These are phyloP conservation scores for Diplodus puntazzo DNA, from an alignment of 2,797 vertebrate species.

Conservation along the genomic window DNA sequence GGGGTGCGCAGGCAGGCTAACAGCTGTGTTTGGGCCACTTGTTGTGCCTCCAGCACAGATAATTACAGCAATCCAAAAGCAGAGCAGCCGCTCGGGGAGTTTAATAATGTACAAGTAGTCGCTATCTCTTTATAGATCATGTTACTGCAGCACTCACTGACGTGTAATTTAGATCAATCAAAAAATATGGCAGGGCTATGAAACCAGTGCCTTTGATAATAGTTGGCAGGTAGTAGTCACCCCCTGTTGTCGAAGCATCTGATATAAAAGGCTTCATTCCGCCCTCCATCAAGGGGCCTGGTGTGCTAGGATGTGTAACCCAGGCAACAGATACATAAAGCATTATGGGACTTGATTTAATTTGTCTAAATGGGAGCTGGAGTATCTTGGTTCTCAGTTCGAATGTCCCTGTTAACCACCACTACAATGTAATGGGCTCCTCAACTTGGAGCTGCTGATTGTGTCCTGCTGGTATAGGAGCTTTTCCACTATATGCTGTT, in stretches of 20 bases:
- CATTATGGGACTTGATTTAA: conserved; percentile 87
- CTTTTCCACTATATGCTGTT: conserved; percentile 67
- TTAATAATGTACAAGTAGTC: conserved; percentile 89
- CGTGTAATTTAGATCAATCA: conserved; percentile 89
- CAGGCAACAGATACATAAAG: conserved; percentile 84
- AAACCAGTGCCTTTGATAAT: conserved; percentile 86
- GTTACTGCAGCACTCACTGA: conserved; percentile 85
- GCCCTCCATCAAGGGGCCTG: conserved; percentile 80
- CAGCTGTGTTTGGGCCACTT: conserved; percentile 90
- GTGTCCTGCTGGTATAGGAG: conserved; percentile 75
- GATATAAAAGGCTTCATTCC: conserved; percentile 84
- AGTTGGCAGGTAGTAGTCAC: conserved; percentile 86
- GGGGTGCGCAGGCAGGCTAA: conserved; percentile 81
- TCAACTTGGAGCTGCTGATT: conserved; percentile 81
- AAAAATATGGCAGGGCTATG: conserved; percentile 85
- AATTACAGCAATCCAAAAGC: conserved; percentile 89
- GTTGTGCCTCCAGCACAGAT: conserved; percentile 87
- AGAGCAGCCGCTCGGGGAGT: conserved; percentile 86
- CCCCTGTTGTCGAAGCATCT: conserved; percentile 82
- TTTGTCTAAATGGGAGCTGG: conserved; percentile 87
- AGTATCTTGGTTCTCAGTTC: conserved; percentile 86
- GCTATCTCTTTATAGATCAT: conserved; percentile 87
- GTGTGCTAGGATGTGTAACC: conserved; percentile 83
- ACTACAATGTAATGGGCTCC: conserved; percentile 87
- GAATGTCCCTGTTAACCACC: conserved; percentile 88